Base-by-base conservation (phyloP, 2,797 vertebrate genomes). In the Typhlichthys subterraneus region DNA sequence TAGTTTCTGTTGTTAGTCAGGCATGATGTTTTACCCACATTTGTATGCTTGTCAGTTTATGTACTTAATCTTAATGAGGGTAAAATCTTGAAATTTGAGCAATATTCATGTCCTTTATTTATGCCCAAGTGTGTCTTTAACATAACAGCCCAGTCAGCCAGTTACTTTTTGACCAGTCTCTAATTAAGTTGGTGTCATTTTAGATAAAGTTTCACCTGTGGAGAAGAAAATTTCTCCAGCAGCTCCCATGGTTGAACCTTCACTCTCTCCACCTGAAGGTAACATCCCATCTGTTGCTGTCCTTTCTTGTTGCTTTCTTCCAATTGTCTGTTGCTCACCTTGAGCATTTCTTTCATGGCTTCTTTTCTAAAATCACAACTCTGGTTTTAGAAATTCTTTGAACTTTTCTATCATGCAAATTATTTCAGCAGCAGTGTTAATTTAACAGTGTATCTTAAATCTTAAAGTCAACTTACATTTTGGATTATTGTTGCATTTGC, bases 1-100 rank as follows among this genome's bases (percentile, higher is more conserved):
- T 97, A 97, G 75, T 83, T 61, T 79, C 60, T 72, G 61, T 61
- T 82, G 66, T 79, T 69, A 73, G 61, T 79, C 49, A 13, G 71
- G 6, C 1, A 53, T 51, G 66, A 57, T 61, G 31, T 72, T 67
- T 57, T 14, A 5, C 15, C 52, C 7, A 3, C 65, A 46, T 69
- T 52, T 55, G 49, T 72, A 57, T 6, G 8, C 19, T 65, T 42
- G 70, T 1, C 0, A 2, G 63, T 60, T 75, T 45, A 67, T 53
- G 23, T 4, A 29, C 75, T 66, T 61, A 10, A 3, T 61, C 0
- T 6, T 8, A 19, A 11, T 52, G 59, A 48, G 61, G 67, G 51
- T 68, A 29, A 29, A 29, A 29, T 29, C 9, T 2, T 58, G 9
- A 66, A 12, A 54, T 63, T 63, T 65, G 70, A 6, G 4, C 38